These are phyloP conservation scores for Thaumatotibia leucotreta DNA, from an alignment of 1,140 invertebrate species.

Conservation along the genomic window DNA sequence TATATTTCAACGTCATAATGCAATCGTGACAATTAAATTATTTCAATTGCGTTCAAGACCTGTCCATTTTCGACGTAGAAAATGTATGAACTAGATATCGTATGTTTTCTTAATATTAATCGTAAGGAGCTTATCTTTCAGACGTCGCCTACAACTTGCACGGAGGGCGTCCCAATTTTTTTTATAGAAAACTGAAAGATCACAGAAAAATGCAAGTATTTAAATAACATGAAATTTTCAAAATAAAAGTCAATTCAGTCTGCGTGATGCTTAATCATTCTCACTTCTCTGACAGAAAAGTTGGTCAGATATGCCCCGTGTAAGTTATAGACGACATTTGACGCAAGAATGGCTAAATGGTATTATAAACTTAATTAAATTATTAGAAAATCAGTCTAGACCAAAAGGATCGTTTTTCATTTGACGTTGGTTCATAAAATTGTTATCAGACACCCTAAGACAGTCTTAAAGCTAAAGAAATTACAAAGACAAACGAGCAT, in stretches of 20 bases:
- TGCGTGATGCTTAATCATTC: too few relatives aligned
- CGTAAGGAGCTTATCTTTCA: slow-evolving; percentile 7
- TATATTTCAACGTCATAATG: slow-evolving; percentile 68
- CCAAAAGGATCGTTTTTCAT: slow-evolving; percentile 39
- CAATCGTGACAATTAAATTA: slow-evolving; percentile 65
- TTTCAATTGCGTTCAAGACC: slow-evolving; percentile 43
- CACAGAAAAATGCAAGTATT: not conserved
- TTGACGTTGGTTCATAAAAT: slow-evolving; percentile 40
- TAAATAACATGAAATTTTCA: too few relatives aligned
- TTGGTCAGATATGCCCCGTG: too few relatives aligned
- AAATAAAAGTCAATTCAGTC: too few relatives aligned
- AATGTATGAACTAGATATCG: slow-evolving; percentile 31
- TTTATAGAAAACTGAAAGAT: not conserved
- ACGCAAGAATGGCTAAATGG: slow-evolving; percentile 10
- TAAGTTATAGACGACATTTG: not conserved
- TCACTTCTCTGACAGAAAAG: too few relatives aligned
- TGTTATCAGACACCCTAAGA: slow-evolving; percentile 20
- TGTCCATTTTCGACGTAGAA: slow-evolving; percentile 39
- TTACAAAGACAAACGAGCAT: not conserved
- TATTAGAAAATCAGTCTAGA: slow-evolving; percentile 67
- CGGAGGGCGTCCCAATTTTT: not conserved
- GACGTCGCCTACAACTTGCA: not conserved
- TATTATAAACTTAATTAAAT: slow-evolving; percentile 27
- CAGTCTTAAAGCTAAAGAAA: slow-evolving; percentile 47
- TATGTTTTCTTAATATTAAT: slow-evolving; percentile 14